These are phyloP conservation scores for Piaya cayana DNA, from an alignment of 2,113 vertebrate species.

Conservation along the genomic window DNA sequence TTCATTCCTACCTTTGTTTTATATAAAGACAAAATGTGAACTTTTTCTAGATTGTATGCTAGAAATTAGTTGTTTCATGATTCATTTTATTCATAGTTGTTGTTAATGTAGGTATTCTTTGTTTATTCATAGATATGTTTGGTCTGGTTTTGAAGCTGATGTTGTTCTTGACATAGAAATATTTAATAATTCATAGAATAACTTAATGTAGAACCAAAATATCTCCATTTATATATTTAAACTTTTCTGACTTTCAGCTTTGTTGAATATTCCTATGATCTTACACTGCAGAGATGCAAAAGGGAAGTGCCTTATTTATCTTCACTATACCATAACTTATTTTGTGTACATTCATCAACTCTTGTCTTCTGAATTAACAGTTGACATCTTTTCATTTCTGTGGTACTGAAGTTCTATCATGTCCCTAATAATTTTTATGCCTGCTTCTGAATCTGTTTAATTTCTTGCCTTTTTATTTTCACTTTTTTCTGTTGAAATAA, in stretches of 20 bases:
- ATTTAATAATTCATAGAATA: background rate
- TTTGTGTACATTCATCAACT: background rate
- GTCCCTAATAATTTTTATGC: background rate
- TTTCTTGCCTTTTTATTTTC: background rate
- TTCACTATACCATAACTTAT: background rate
- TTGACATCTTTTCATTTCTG: background rate
- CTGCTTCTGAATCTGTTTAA: background rate
- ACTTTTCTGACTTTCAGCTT: background rate
- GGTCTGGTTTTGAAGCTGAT: background rate
- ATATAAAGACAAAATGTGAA: background rate
- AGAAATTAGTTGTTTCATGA: background rate
- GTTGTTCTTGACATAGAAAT: background rate
- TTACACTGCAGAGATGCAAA: background rate
- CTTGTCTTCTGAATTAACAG: background rate
- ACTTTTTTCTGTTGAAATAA: background rate
- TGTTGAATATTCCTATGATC: background rate
- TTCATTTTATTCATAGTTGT: background rate
- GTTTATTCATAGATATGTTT: background rate
- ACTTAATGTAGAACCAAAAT: background rate
- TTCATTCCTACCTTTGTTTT: fast-evolving
- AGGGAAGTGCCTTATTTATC: background rate
- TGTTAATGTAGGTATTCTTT: background rate
- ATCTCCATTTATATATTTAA: background rate
- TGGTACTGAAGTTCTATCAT: background rate
- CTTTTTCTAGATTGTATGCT: no score